Evolutionary conservation across 2,113 vertebrate genomes (phyloP).

Genomic region (Channa maculata): DNA sequence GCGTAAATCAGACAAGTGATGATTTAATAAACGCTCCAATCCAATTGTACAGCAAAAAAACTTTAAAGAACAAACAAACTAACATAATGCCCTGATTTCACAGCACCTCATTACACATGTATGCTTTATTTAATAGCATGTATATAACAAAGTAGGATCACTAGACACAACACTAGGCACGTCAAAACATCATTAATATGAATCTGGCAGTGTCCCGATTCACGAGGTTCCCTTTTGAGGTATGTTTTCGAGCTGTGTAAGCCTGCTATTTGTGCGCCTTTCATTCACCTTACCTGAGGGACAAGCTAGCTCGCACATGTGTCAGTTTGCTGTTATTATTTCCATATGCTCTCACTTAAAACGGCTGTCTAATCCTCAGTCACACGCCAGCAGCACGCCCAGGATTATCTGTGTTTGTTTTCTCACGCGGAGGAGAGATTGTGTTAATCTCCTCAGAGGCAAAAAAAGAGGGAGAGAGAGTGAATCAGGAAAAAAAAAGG

Average conservation of each 20-base stretch:
- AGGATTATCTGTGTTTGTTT: slow-evolving; percentile 86
- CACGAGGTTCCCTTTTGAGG: slow-evolving; percentile 52
- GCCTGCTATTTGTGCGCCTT: slow-evolving; percentile 64
- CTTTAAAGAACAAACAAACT: slow-evolving; percentile 6
- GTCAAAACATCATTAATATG: slow-evolving; percentile 57
- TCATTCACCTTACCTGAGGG: slow-evolving; percentile 68
- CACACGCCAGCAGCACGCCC: slow-evolving; percentile 77
- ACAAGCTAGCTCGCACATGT: slow-evolving; percentile 51
- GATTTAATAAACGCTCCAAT: background rate
- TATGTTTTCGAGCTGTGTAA: slow-evolving; percentile 65
- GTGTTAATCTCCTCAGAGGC: slow-evolving; percentile 78
- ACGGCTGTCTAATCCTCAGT: slow-evolving; percentile 79
- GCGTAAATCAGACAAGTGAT: slow-evolving; percentile 18
- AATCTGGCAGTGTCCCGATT: slow-evolving; percentile 29
- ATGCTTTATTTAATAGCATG: slow-evolving; percentile 26
- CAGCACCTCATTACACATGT: slow-evolving; percentile 56
- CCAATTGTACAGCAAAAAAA: background rate
- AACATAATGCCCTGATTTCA: slow-evolving; percentile 4
- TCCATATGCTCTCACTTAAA: slow-evolving; percentile 80
- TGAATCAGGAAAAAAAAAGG: background rate
- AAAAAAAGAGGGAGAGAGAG: slow-evolving; percentile 27
- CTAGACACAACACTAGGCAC: slow-evolving; percentile 19
- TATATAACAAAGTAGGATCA: slow-evolving; percentile 41
- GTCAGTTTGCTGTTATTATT: slow-evolving; percentile 74
- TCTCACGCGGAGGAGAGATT: slow-evolving; percentile 81